Percentiles rank a stretch among this genome's conserved stretches.
Evolutionary conservation across 1,140 invertebrate species (phyloP).

Genomic region (Neoseiulus cucumeris): DNA sequence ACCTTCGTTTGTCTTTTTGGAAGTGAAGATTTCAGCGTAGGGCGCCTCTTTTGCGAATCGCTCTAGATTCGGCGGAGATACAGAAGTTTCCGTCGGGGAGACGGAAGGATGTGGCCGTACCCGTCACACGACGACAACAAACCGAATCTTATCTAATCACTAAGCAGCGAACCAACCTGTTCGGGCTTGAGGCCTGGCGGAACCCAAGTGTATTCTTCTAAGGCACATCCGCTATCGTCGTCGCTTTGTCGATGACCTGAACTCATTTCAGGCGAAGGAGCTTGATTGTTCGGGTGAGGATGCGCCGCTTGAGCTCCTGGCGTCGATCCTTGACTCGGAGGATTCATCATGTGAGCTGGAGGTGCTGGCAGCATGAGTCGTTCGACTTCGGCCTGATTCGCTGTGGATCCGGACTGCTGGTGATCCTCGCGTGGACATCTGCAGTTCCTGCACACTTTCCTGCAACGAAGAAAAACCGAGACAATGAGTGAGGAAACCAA

Average conservation of each 20-base stretch:
- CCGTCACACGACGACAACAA: no score
- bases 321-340: neutral
- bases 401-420: constrained; percentile 24
- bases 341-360: constrained; percentile 14
- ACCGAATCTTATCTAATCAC: no score
- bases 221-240: constrained; percentile 84
- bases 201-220: constrained; percentile 96
- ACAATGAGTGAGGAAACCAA: neutral
- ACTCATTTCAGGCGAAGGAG: constrained; percentile 43
- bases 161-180: constrained; percentile 43
- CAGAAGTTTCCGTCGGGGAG: no score
- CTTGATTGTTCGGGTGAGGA: constrained; percentile 3
- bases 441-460: constrained; percentile 48
- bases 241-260: constrained; percentile 63
- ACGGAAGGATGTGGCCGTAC: no score
- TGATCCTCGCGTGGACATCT: constrained; percentile 45
- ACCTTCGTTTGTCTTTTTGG: no score
- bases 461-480: constrained; percentile 27
- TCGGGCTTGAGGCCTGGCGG: constrained; percentile 83
- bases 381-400: constrained; percentile 24
- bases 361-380: constrained; percentile 11
- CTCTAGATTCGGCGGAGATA: no score
- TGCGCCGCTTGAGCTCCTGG: neutral
- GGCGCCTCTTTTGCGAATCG: no score
- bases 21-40: no score